phyloP scores from a whole-genome alignment of 2,113 vertebrate genomes.

The Cinclus mexicanus region DNA sequence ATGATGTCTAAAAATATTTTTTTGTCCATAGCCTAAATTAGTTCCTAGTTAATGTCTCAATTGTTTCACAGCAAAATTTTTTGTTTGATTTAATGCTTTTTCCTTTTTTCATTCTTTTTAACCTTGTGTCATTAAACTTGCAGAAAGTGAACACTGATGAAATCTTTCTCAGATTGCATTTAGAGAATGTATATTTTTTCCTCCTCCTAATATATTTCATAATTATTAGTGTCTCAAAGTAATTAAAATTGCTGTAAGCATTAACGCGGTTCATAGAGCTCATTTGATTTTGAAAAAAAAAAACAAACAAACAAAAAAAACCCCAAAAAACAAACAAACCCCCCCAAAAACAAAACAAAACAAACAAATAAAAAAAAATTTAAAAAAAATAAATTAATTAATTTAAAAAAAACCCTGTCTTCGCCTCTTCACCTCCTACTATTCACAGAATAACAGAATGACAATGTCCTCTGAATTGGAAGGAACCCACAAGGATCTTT shows the following conservation, averaged over 20 bases:
- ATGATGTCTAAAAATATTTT: background rate
- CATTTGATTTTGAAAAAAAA: background rate
- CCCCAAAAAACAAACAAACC: too few species aligned
- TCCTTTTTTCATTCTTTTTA: background rate
- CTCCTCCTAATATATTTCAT: rapidly evolving
- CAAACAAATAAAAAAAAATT: too few species aligned
- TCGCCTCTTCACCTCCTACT: background rate
- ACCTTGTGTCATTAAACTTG: background rate
- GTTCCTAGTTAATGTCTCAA: background rate
- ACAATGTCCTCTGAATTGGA: background rate
- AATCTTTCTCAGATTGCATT: background rate
- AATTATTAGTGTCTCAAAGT: background rate
- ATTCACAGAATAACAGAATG: background rate
- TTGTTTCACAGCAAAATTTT: background rate
- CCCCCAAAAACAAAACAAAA: too few species aligned
- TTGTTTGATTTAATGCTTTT: background rate
- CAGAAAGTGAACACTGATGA: background rate
- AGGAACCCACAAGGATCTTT: background rate
- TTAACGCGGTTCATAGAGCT: background rate
- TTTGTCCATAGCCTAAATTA: background rate
- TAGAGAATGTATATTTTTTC: background rate
- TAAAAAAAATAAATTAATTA: too few species aligned
- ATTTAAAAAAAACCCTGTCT: too few species aligned
- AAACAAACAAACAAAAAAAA: too few species aligned
- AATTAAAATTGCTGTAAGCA: background rate